Percentiles rank a stretch among this genome's conserved stretches.
Conservation (phyloP, 2,797 vertebrate species). For the Tapera naevia region DNA sequence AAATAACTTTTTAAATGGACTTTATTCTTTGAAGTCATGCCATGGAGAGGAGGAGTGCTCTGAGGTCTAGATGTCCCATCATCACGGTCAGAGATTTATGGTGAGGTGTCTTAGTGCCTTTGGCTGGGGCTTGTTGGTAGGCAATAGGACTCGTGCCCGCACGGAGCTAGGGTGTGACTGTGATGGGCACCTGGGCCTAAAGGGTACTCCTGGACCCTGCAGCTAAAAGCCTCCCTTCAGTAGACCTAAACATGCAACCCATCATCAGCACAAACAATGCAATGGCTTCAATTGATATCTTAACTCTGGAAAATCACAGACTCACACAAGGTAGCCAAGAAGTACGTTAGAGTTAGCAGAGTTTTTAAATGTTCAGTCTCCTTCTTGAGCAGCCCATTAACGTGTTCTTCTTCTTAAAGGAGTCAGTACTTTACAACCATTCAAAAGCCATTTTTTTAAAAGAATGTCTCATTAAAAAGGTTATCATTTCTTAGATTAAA, state of each 20-base stretch:
- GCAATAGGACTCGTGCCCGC: accelerated
- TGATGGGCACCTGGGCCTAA: background rate
- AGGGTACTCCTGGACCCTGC: background rate
- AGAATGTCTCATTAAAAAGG: background rate
- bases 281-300: background rate
- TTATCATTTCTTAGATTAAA: background rate
- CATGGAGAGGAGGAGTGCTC: background rate
- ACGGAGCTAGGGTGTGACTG: background rate
- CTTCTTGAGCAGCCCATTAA: background rate
- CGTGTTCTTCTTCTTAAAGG: background rate
- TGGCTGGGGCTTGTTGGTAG: background rate
- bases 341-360: background rate
- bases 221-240: background rate
- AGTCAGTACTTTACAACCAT: background rate
- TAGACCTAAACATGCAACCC: background rate
- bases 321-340: background rate
- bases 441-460: background rate
- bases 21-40: background rate
- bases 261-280: background rate
- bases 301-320: background rate
- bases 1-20: background rate
- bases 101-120: background rate
- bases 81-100: background rate
- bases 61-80: background rate
- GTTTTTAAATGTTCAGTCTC: background rate